Base-by-base conservation (phyloP, 2,797 vertebrate genomes). In the Cossypha heuglini region DNA sequence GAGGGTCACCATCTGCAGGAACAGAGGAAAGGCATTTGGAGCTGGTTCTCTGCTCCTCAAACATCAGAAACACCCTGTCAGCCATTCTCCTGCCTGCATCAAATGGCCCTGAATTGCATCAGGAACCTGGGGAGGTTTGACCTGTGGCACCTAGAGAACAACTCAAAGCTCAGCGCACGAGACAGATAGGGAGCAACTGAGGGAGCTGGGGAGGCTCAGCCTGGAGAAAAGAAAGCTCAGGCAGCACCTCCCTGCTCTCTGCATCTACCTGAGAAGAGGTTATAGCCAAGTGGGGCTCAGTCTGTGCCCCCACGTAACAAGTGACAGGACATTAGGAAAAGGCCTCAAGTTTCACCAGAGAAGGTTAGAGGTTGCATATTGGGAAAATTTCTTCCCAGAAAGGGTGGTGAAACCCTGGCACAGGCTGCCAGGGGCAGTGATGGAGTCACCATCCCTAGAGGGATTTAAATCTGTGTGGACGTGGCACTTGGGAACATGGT, bases 1-100 rank as follows among this genome's bases (percentile, higher is more conserved):
- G 88, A 99, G 98, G 73, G 99, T 99, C 97, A 99, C 99, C 98
- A 99, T 98, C 99, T 99, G 97, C 57, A 90, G 81, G n/a, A 86
- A 86, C 38, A 97, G 67, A 80, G 71, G 48, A 93, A 59, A 86
- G 37, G 46, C 22, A 7, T 7, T 63, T 33, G 8, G 67, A 25
- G 43, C 15, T 18, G 33, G 3, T 33, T 42, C 16, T 33, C n/a
- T 24, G 61, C 54, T 40, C 29, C 11, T 22, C 38, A 10, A 19
- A 26, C 2, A 22, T 5, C 75, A 55, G 57, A 35, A 45, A 38
- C 16, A 16, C 28, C 35, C 33, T 16, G 8, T 18, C 24, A 66
- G 76, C 13, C 13, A 2, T 18, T 33, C 59, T 58, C n/a, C 26
- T 25, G 38, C 29, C 62, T 31, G 35, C 15, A 35, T 35, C 62